phyloP scores from a whole-genome alignment of 1,140 invertebrate species.

The Magallana ariakensis region DNA sequence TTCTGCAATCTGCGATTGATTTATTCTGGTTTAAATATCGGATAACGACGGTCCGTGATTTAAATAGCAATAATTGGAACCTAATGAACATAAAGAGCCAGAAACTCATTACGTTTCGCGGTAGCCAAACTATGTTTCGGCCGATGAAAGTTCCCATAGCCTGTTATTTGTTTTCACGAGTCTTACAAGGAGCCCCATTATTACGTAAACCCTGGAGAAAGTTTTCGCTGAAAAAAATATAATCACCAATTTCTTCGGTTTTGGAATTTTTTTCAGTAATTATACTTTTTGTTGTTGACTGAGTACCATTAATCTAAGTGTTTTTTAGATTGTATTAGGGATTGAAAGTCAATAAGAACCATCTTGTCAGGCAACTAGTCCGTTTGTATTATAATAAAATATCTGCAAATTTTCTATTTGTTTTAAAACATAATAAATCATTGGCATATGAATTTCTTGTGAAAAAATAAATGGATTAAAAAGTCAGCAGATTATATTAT shows the following conservation, averaged over 20 bases:
- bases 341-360: background rate
- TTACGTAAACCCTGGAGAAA: too few relatives aligned
- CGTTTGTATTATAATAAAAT: too few relatives aligned
- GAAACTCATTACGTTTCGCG: constrained; percentile 5
- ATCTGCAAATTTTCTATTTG: too few relatives aligned
- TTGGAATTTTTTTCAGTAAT: background rate
- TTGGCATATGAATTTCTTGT: too few relatives aligned
- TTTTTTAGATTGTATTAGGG: background rate
- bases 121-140: background rate
- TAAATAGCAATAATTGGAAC: constrained; percentile 33
- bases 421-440: too few relatives aligned
- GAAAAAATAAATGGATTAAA: too few relatives aligned
- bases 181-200: background rate
- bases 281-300: background rate
- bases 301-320: background rate
- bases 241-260: too few relatives aligned
- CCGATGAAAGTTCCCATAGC: background rate
- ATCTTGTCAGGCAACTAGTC: too few relatives aligned
- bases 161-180: constrained; percentile 13
- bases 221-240: too few relatives aligned
- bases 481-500: too few relatives aligned
- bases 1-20: background rate
- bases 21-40: constrained; percentile 26
- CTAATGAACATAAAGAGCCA: constrained; percentile 2
- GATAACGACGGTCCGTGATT: constrained; percentile 1